Conservation (phyloP, 1,140 invertebrate species). For the Paramacrobiotus metropolitanus region DNA sequence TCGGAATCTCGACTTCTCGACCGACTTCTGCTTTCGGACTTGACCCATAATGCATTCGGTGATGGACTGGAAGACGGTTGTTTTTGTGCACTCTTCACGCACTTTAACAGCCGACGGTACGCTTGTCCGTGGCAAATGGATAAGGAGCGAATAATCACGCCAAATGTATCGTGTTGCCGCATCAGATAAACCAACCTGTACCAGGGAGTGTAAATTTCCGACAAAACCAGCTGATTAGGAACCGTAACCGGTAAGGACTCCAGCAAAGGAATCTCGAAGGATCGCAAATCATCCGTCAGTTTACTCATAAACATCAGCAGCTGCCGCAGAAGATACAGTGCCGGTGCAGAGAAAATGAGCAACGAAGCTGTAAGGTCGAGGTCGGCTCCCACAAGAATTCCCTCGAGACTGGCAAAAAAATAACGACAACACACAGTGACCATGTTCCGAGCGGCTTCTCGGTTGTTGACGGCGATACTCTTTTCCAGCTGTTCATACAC, state of each 20-base stretch:
- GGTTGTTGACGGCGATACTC: background rate
- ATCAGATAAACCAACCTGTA: background rate
- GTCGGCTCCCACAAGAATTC: background rate
- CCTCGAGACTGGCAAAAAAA: background rate
- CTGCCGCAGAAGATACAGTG: background rate
- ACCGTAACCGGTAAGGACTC: background rate
- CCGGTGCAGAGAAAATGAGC: background rate
- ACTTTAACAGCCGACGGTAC: background rate
- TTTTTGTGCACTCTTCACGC: background rate
- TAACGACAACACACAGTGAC: background rate
- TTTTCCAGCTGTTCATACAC: background rate
- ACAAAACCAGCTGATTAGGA: background rate
- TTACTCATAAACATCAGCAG: background rate
- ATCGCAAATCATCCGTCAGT: background rate
- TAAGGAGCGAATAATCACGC: background rate
- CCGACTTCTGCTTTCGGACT: background rate
- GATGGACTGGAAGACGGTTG: background rate
- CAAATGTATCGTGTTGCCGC: background rate
- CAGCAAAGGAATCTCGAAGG: background rate
- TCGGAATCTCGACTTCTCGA: background rate
- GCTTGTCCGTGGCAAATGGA: background rate
- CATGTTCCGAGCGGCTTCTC: conserved; percentile 1
- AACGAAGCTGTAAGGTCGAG: background rate
- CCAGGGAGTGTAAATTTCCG: background rate
- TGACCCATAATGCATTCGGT: too few species aligned